Evolutionary conservation across 2,797 vertebrate genomes (phyloP), one percentile per base, ranked within the genome.

Genomic region (Ispidina lecontei): DNA sequence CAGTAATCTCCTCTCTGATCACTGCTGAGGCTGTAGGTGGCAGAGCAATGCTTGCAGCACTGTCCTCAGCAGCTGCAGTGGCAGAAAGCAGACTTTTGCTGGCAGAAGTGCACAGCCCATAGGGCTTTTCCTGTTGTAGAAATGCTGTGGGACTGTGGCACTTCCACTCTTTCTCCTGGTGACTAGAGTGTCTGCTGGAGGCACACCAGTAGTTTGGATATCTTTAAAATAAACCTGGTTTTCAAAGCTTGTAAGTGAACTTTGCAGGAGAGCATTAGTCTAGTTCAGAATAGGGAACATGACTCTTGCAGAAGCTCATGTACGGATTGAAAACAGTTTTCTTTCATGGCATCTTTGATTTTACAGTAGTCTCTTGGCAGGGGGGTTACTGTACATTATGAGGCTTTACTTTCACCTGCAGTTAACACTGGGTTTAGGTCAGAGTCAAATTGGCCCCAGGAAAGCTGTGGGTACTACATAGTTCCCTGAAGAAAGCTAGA

Each of bases 31-130:
- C 2, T 12, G 1, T 3, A 35, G 63, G 68, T 31, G 23, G 21
- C 33, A 35, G 43, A 72, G 47, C 44, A 86, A 9, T 51, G 55
- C 44, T 54, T 17, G 14, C 52, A 14, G 26, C 9, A 4, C 17
- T 49, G 52, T 35, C 73, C 64, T 16, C n/a, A 70, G 60, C 54
- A 70, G 65, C 80, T 35, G 39, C 75, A 6, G 9, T 14, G 12
- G 6, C 62, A 43, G 28, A 56, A 52, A 62, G 22, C 12, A 7
- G 12, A 9, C 19, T 51, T 41, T 3, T 17, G 5, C 39, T 79
- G 64, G 14, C 14, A 0, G 9, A 18, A 33, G 41, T 25, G 17
- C 65, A 2, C 19, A 10, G 10, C 25, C 3, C 1, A 10, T 2
- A 16, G 58, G 31, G n/a, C 43, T 74, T 76, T 35, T 41, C 44